A percentile compares a stretch with the other conserved stretches of the same genome.
phyloP scores from a whole-genome alignment of 2,113 vertebrate species.

The Gnathonemus longibarbis region DNA sequence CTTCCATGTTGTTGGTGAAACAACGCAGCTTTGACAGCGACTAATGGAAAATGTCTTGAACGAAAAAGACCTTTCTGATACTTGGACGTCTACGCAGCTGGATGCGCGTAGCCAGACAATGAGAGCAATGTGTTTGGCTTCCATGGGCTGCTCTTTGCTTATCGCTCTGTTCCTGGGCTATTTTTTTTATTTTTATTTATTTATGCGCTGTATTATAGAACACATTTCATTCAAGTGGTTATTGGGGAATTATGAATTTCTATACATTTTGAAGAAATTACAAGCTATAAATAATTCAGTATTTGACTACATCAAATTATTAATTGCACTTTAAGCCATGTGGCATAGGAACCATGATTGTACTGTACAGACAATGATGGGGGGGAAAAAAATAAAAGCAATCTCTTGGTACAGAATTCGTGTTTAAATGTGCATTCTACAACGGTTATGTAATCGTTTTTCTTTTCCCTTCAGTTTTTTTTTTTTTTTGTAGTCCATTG shows the following conservation, averaged over 20 bases:
- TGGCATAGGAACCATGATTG: not conserved
- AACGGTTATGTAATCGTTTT: not conserved
- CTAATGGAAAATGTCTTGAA: not conserved
- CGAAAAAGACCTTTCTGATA: not conserved
- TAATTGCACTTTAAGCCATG: not conserved
- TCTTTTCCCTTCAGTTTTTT: not conserved
- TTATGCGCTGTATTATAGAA: not conserved
- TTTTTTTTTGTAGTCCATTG: not conserved
- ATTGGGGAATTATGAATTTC: not conserved
- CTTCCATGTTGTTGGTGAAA: slow-evolving; percentile 35
- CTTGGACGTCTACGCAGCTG: not conserved
- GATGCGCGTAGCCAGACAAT: not conserved
- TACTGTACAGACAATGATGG: not conserved
- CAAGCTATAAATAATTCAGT: slow-evolving; percentile 4
- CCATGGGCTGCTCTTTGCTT: not conserved
- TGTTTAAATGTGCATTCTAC: not conserved
- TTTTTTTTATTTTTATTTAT: not conserved
- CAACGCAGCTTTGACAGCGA: slow-evolving; percentile 15
- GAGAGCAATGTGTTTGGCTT: not conserved
- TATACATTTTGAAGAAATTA: not conserved
- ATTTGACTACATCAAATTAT: not conserved
- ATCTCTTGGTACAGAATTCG: not conserved
- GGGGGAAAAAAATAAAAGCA: not conserved
- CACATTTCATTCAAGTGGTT: not conserved
- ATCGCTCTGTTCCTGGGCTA: not conserved